Conservation (phyloP, 2,797 vertebrate species). For the Lagocephalus sceleratus region DNA sequence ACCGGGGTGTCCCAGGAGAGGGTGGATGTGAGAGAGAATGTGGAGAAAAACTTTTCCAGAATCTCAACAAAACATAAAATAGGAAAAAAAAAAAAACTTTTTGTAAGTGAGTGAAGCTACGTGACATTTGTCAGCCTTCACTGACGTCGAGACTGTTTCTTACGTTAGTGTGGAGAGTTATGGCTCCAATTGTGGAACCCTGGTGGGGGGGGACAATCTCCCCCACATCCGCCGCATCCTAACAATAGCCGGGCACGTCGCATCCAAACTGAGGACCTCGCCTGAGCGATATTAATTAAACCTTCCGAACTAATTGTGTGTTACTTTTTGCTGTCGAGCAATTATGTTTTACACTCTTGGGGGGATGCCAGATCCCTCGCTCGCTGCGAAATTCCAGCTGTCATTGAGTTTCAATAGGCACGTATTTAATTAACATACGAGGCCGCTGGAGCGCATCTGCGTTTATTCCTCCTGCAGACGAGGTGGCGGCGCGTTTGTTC, state of each 20-base stretch:
- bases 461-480: slow-evolving; percentile 67
- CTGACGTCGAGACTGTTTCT: neutral
- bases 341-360: slow-evolving; percentile 74
- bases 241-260: slow-evolving; percentile 30
- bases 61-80: too few species aligned
- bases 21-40: too few species aligned
- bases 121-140: slow-evolving; percentile 11
- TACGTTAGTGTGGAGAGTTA: slow-evolving; percentile 15
- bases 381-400: slow-evolving; percentile 75
- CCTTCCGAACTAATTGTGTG: slow-evolving; percentile 74
- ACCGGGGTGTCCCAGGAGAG: neutral
- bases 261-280: slow-evolving; percentile 53
- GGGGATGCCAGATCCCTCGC: slow-evolving; percentile 56
- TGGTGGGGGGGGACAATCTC: slow-evolving; percentile 28
- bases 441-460: slow-evolving; percentile 71
- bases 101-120: slow-evolving; percentile 26
- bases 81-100: too few species aligned
- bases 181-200: slow-evolving; percentile 24
- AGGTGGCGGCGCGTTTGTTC: slow-evolving; percentile 50
- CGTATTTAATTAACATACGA: slow-evolving; percentile 79
- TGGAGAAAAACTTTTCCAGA: too few species aligned
- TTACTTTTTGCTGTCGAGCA: slow-evolving; percentile 76
- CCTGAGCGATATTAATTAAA: slow-evolving; percentile 79
- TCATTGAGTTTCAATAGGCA: slow-evolving; percentile 78
- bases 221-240: slow-evolving; percentile 49